A percentile compares a stretch with the other conserved stretches of the same genome.
Conservation (phyloP, 2,797 vertebrate species). For the Nannoperca australis region DNA sequence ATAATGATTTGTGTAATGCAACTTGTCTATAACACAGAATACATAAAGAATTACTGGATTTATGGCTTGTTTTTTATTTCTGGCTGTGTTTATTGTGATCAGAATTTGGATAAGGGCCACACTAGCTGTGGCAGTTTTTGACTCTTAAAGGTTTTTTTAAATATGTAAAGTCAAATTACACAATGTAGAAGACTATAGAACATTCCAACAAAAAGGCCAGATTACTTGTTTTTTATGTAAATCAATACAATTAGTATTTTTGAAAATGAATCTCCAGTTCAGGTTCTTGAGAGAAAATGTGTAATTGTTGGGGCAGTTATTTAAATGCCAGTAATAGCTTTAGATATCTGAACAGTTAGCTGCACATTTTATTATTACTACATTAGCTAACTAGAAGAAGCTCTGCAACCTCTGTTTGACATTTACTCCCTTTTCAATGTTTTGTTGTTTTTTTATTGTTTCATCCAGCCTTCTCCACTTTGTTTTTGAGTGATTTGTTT, state of each 20-base stretch:
- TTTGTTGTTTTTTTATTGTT: neutral
- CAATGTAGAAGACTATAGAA: neutral
- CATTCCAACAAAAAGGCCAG: neutral
- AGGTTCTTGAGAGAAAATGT: neutral
- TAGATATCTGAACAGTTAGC: neutral
- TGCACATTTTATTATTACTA: neutral
- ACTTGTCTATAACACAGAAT: conserved; percentile 8
- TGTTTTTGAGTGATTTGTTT: neutral
- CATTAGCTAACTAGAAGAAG: neutral
- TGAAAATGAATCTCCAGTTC: neutral
- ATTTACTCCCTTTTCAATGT: neutral
- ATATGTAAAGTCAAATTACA: neutral
- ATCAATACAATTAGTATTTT: neutral
- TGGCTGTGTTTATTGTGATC: neutral
- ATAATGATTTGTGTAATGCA: conserved; percentile 12
- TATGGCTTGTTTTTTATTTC: neutral
- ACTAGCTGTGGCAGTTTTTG: conserved; percentile 6
- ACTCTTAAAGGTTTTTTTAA: neutral
- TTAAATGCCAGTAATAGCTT: neutral
- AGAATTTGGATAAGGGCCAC: neutral
- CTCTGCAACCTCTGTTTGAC: neutral
- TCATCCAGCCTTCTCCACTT: neutral
- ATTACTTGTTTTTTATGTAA: neutral
- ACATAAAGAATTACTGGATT: conserved; percentile 5
- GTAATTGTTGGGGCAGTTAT: neutral